These are phyloP conservation scores for Apis laboriosa DNA, from an alignment of 1,140 invertebrate genomes.

Conservation along the genomic window DNA sequence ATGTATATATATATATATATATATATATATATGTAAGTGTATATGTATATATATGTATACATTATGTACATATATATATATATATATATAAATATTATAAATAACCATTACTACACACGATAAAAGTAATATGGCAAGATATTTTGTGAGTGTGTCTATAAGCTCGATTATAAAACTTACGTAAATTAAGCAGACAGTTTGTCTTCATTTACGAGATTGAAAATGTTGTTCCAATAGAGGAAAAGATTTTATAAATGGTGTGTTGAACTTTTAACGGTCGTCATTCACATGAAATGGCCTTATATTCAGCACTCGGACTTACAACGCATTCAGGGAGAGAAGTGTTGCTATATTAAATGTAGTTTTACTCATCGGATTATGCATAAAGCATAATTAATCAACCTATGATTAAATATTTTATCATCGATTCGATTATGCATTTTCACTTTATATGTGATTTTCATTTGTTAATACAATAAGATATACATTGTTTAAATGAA, in stretches of 20 bases:
- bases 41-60: not conserved
- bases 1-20: conserved; percentile 57
- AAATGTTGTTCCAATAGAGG: conserved; percentile 23
- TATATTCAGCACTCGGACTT: conserved; percentile 57
- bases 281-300: conserved; percentile 56
- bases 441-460: conserved; percentile 18
- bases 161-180: conserved; percentile 61
- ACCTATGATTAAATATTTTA: conserved; percentile 29
- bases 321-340: conserved; percentile 45
- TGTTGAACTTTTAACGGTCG: conserved; percentile 57
- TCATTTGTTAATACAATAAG: conserved; percentile 11
- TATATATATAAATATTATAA: conserved; percentile 58
- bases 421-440: conserved; percentile 26
- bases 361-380: conserved; percentile 41
- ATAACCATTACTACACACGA: conserved; percentile 65
- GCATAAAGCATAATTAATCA: conserved; percentile 40
- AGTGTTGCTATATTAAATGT: conserved; percentile 45
- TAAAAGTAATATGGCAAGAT: conserved; percentile 70
- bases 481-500: not conserved
- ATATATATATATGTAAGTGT: conserved; percentile 55
- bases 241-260: conserved; percentile 60
- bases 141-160: conserved; percentile 72
- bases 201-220: conserved; percentile 55
- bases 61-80: conserved; percentile 41
- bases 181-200: conserved; percentile 50